Evolutionary conservation across 2,888 invertebrate genomes (phyloP).

Genomic region (Polietes domitor): DNA sequence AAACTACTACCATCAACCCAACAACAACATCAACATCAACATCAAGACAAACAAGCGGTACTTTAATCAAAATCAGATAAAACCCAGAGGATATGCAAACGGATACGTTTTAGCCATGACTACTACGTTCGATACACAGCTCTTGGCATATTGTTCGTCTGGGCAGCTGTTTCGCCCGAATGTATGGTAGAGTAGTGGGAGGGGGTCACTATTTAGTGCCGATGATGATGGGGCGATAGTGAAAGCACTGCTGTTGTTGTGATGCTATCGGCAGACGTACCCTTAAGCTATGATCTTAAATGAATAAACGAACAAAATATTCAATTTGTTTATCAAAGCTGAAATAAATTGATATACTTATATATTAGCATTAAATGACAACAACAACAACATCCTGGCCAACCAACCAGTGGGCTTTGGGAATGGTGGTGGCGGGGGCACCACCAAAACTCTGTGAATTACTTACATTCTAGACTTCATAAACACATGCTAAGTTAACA

Average conservation of each 20-base stretch:
- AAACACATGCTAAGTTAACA: background rate
- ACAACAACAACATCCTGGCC: background rate
- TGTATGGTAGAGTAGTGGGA: background rate
- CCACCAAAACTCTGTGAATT: too few relatives aligned
- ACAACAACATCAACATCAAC: background rate
- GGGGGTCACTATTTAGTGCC: background rate
- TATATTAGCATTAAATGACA: background rate
- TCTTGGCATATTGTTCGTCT: background rate
- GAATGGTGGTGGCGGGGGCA: too few relatives aligned
- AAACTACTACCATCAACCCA: background rate
- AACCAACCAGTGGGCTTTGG: too few relatives aligned
- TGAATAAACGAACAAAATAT: slow-evolving; percentile 17
- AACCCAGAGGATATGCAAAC: slow-evolving; percentile 11
- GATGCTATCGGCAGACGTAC: background rate
- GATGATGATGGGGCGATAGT: background rate
- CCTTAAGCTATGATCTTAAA: background rate
- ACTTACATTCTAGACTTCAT: background rate
- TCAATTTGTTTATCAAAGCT: slow-evolving; percentile 43
- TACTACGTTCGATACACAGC: background rate
- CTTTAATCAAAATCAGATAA: slow-evolving; percentile 2
- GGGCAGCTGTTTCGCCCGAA: too few relatives aligned
- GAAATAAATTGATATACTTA: slow-evolving; percentile 42
- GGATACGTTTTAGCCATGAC: background rate
- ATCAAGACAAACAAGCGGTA: slow-evolving; percentile 10
- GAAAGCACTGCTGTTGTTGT: background rate